phyloP scores from a whole-genome alignment of 2,888 invertebrate genomes.

The Notodonta dromedarius region DNA sequence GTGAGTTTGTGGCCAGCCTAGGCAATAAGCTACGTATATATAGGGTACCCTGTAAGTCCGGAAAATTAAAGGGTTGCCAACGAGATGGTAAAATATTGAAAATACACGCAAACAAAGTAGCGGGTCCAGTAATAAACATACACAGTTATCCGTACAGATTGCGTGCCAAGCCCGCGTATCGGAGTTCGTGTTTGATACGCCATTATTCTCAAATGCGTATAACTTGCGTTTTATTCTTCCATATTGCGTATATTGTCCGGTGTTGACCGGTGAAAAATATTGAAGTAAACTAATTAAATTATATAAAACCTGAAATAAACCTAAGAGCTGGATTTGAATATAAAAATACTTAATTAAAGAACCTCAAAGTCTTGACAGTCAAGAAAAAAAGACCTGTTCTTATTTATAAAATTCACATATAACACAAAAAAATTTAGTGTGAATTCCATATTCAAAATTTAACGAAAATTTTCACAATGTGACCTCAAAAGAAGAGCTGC shows the following conservation, averaged over 20 bases:
- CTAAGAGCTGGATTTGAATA: background rate
- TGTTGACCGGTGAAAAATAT: background rate
- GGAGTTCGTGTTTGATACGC: background rate
- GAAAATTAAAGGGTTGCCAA: background rate
- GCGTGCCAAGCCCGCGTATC: background rate
- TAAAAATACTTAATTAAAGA: no score
- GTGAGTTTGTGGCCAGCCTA: no score
- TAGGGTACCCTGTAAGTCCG: no score
- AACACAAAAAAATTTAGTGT: no score
- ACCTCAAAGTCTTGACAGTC: no score
- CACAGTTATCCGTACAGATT: background rate
- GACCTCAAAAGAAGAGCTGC: no score
- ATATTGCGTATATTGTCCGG: constrained; percentile 1
- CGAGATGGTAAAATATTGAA: background rate
- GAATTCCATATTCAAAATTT: no score
- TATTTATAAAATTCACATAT: no score
- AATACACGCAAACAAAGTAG: background rate
- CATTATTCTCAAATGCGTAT: constrained; percentile 4
- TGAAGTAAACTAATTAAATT: background rate
- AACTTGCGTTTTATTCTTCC: background rate
- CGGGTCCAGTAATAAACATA: background rate
- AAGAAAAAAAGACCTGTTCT: no score
- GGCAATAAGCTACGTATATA: no score
- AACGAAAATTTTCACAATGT: no score
- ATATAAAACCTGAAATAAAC: background rate